phyloP scores from a whole-genome alignment of 2,888 invertebrate species.

The Sesamia inferens region DNA sequence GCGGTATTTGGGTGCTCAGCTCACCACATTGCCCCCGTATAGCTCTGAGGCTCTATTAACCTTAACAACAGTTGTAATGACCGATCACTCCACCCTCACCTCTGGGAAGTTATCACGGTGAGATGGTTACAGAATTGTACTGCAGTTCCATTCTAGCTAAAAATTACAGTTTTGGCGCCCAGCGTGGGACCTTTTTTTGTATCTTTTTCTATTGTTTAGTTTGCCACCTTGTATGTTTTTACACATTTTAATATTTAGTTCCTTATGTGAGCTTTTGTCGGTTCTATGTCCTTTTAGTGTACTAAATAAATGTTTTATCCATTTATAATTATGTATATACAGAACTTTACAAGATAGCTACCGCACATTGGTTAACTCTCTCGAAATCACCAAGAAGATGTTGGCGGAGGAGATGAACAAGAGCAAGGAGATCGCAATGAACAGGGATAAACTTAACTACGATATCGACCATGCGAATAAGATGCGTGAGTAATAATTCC shows the following conservation, averaged over 20 bases:
- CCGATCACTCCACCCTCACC: no score
- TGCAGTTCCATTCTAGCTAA: background rate
- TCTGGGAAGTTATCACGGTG: no score
- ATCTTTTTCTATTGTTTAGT: background rate
- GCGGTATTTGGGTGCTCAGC: no score
- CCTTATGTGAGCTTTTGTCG: background rate
- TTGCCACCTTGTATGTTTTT: background rate
- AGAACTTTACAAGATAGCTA: slow-evolving; percentile 91
- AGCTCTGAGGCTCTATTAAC: background rate
- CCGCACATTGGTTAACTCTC: slow-evolving; percentile 88
- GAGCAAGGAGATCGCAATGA: slow-evolving; percentile 91
- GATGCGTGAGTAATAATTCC: slow-evolving; percentile 73
- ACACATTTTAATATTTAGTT: background rate
- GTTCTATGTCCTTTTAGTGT: background rate
- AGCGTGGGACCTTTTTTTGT: background rate
- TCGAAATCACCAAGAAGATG: slow-evolving; percentile 92
- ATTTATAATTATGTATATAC: slow-evolving; percentile 9
- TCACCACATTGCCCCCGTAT: background rate
- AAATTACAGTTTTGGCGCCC: slow-evolving; percentile 4
- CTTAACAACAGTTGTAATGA: no score
- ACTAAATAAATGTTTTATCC: background rate
- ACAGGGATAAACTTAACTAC: slow-evolving; percentile 89
- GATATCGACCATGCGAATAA: slow-evolving; percentile 88
- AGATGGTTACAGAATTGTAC: no score
- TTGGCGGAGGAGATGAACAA: slow-evolving; percentile 91